Conservation (phyloP, 2,888 invertebrate genomes). For the Ophion ellenae region DNA sequence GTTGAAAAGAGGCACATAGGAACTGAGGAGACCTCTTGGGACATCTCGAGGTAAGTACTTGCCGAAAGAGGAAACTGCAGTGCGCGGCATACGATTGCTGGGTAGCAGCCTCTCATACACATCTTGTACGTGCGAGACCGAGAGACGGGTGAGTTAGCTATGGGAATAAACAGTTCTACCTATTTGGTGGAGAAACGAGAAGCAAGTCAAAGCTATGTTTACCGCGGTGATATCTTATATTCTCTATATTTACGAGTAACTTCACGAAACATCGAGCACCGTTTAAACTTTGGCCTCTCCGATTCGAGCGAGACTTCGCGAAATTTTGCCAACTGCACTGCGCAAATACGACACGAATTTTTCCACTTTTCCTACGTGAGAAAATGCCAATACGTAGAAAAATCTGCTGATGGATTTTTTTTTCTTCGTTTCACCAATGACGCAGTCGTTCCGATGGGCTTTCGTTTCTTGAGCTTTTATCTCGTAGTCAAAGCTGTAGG, state of each 20-base stretch:
- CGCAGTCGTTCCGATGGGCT: conserved; percentile 15
- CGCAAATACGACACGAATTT: neutral
- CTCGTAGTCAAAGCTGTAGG: conserved; percentile 25
- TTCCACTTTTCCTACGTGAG: neutral
- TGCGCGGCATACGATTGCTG: conserved; percentile 42
- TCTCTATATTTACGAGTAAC: neutral
- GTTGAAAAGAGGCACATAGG: conserved; percentile 49
- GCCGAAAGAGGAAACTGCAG: conserved; percentile 57
- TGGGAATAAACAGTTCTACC: conserved; percentile 72
- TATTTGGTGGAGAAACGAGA: conserved; percentile 56
- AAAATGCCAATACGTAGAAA: neutral
- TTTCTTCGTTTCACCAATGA: neutral
- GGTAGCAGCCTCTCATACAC: conserved; percentile 43
- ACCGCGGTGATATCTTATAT: conserved; percentile 2
- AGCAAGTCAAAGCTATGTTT: conserved; percentile 28
- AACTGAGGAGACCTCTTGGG: conserved; percentile 58
- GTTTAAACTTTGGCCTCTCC: neutral
- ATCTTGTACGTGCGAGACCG: conserved; percentile 19
- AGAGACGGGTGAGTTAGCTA: conserved; percentile 60
- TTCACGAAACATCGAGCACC: neutral
- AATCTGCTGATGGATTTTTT: neutral
- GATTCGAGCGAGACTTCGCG: neutral
- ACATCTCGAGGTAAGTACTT: conserved; percentile 63
- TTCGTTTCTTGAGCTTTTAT: conserved; percentile 33
- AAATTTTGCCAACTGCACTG: neutral